Base-by-base conservation (phyloP, 2,888 invertebrate species). In the Agonopterix alstromeriana region DNA sequence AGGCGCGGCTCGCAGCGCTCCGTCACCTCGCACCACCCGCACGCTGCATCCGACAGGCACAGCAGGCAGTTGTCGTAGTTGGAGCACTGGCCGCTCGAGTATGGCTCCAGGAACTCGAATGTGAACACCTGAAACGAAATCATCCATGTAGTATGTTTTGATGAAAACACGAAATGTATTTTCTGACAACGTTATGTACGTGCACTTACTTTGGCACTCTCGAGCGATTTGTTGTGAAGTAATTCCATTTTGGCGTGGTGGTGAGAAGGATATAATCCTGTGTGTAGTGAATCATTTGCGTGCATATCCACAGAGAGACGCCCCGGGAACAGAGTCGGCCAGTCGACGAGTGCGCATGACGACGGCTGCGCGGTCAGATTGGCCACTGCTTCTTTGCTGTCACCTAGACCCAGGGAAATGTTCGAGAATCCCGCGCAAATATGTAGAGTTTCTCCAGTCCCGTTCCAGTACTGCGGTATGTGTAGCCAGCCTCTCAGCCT, bases 1-100 rank as follows among this genome's bases (percentile, higher is more conserved):
- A 88, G 80, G 36, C 95, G 90, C 5, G 92, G 83, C 57, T 96
- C 90, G 72, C 96, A 96, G 45, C 90, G 87, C 55, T 91, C 85
- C n/a, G 91, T 93, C 8, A 94, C 73, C 53, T 95, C 94, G 71
- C 98, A 98, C 98, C 98, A 98, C 1, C 97, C 97, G 70, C 98
- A 98, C 10, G 93, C 91, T 0, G 95, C 94, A 77, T 98, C 97
- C 0, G 95, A 94, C 48, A 98, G 85, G 70, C 98, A 98, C 54
- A 96, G 92, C 36, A 97, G 83, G 67, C 98, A 98, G 77, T 96
- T 97, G 56, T 90, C 92, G 75, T 97, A 95, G 47, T 91, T 90
- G 0, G 87, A 80, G 69, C 97, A 97, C 35, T 93, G 90, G 0
- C 95, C 95, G 50, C 94, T 93, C 48, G 94, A 94, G 77, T 93